These are phyloP conservation scores for Mycalesis mineus DNA, from an alignment of 2,888 invertebrate genomes.

Conservation along the genomic window DNA sequence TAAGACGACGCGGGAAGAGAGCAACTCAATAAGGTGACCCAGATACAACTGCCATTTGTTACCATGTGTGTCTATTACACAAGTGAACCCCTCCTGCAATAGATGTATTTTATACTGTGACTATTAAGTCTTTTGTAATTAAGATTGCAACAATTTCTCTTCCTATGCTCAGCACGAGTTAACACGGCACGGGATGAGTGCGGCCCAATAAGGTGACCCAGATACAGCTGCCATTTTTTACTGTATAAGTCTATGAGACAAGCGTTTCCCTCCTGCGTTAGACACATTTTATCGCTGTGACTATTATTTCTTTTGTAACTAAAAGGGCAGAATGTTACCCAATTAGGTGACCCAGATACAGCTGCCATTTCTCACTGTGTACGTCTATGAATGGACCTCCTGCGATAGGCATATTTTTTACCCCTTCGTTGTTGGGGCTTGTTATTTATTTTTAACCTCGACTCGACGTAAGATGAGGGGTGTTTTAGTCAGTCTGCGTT, in stretches of 20 bases:
- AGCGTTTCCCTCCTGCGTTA: too few species aligned
- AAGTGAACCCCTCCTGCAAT: too few species aligned
- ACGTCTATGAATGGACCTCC: not conserved
- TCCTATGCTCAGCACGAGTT: not conserved
- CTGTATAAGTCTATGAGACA: slow-evolving; percentile 1
- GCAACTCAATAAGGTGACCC: slow-evolving; percentile 15
- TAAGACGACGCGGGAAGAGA: not conserved
- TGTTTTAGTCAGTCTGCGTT: too few species aligned
- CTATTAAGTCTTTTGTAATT: too few species aligned
- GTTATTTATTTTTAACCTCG: too few species aligned
- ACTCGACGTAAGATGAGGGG: too few species aligned
- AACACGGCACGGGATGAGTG: not conserved
- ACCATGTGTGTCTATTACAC: slow-evolving; percentile 1
- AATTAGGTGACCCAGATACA: slow-evolving; percentile 17
- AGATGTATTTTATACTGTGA: too few species aligned
- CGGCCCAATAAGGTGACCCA: slow-evolving; percentile 15
- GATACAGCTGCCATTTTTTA: slow-evolving; percentile 9
- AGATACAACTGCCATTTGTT: slow-evolving; percentile 9
- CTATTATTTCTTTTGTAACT: too few species aligned
- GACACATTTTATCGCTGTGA: too few species aligned
- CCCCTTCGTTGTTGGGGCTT: too few species aligned
- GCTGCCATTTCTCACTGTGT: slow-evolving; percentile 5
- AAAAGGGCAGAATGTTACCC: slow-evolving; percentile 4
- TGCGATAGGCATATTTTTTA: too few species aligned
- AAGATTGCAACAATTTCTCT: slow-evolving; percentile 14